Percentiles rank a stretch among this genome's conserved stretches.
phyloP scores from a whole-genome alignment of 2,888 invertebrate species.

The Andricus quercusramuli region DNA sequence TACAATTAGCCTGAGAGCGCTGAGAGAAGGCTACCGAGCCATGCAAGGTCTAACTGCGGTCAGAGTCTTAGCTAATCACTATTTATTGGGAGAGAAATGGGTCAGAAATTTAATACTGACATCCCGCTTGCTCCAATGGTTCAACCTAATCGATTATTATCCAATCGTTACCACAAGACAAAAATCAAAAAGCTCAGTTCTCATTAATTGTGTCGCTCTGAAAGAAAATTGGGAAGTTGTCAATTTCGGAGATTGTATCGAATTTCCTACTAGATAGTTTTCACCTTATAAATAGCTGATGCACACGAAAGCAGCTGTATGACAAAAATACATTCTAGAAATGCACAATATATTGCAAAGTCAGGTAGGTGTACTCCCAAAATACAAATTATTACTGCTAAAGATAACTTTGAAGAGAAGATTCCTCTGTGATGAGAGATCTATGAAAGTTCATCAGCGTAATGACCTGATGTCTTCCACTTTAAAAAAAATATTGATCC shows the following conservation, averaged over 20 bases:
- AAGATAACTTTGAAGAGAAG: background rate
- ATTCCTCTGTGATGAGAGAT: background rate
- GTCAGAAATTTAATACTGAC: constrained; percentile 61
- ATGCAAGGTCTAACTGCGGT: constrained; percentile 73
- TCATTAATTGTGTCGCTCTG: background rate
- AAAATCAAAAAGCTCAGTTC: background rate
- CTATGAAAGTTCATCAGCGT: background rate
- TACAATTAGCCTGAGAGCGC: constrained; percentile 69
- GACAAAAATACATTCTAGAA: constrained; percentile 6
- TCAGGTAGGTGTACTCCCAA: background rate
- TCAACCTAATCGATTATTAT: constrained; percentile 55
- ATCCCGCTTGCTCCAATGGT: constrained; percentile 47
- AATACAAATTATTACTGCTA: background rate
- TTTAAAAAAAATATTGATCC: background rate
- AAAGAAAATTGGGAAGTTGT: background rate
- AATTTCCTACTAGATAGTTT: constrained; percentile 4
- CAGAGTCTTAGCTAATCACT: constrained; percentile 70
- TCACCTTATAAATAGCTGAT: constrained; percentile 18
- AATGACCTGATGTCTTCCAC: background rate
- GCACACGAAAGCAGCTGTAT: background rate
- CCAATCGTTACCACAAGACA: constrained; percentile 20
- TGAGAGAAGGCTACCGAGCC: constrained; percentile 67
- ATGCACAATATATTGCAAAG: constrained; percentile 3
- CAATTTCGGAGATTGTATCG: background rate
- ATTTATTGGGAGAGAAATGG: constrained; percentile 63